Evolutionary conservation across 2,888 invertebrate genomes (phyloP).

Genomic region (Halictus ligatus): DNA sequence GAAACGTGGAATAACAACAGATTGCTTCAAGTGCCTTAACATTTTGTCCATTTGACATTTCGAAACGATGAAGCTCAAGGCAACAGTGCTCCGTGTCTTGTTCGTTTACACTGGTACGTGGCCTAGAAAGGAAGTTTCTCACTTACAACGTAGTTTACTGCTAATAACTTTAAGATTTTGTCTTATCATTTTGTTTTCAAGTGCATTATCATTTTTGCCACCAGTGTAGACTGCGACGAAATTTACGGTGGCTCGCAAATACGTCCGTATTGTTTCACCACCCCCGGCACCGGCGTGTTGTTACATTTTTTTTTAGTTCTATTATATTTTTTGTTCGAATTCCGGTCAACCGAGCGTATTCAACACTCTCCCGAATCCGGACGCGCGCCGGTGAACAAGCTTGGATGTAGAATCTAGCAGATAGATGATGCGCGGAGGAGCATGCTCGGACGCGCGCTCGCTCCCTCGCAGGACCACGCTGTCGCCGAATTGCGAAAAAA

Average conservation of each 20-base stretch:
- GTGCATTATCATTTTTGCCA: too few relatives aligned
- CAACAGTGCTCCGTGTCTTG: too few relatives aligned
- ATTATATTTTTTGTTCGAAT: conserved; percentile 34
- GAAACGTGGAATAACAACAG: too few relatives aligned
- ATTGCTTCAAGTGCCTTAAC: too few relatives aligned
- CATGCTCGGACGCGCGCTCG: not conserved
- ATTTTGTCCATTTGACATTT: too few relatives aligned
- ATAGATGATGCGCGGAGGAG: not conserved
- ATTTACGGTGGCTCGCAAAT: conserved; percentile 68
- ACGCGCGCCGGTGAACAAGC: conserved; percentile 28
- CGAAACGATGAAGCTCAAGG: too few relatives aligned
- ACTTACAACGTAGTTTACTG: too few relatives aligned
- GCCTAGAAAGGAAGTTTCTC: too few relatives aligned
- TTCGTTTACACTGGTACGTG: too few relatives aligned
- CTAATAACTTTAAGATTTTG: too few relatives aligned
- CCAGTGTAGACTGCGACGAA: conserved; percentile 69
- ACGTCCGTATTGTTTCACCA: conserved; percentile 53
- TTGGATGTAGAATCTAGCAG: conserved; percentile 20
- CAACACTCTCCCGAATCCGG: conserved; percentile 1
- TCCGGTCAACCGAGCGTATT: conserved; percentile 14
- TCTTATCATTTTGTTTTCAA: too few relatives aligned
- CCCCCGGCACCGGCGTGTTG: conserved; percentile 10
- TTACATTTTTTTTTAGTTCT: conserved; percentile 49
- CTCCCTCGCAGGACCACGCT: not conserved
- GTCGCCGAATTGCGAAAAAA: conserved; percentile 5